Evolutionary conservation across 2,888 invertebrate genomes (phyloP).

Genomic region (Cheiracanthium punctorium): DNA sequence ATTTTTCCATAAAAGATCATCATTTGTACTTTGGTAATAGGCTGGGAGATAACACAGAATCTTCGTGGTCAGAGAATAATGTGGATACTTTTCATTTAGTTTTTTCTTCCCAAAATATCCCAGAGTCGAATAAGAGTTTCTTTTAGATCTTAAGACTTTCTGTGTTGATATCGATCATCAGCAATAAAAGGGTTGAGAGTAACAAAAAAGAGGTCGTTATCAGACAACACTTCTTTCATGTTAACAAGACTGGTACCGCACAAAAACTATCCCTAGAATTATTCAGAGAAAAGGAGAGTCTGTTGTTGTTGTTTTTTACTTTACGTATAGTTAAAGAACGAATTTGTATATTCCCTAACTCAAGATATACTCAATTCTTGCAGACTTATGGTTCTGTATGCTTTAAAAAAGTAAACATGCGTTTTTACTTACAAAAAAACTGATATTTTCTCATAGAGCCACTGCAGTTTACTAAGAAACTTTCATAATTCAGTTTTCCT

Average conservation of each 20-base stretch:
- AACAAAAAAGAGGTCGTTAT: conserved; percentile 13
- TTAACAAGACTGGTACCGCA: not conserved
- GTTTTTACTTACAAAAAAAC: no score
- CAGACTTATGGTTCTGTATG: not conserved
- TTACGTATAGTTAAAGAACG: no score
- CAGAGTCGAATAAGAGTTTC: conserved; percentile 1
- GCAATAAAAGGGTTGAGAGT: conserved; percentile 15
- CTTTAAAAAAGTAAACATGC: no score
- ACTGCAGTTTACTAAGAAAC: no score
- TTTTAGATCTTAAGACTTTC: conserved; percentile 15
- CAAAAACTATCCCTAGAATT: not conserved
- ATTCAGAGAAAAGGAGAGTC: not conserved
- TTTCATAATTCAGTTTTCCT: no score
- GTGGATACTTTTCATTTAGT: not conserved
- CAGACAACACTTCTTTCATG: conserved; percentile 17
- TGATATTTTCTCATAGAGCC: no score
- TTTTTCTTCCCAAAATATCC: not conserved
- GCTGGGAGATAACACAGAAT: not conserved
- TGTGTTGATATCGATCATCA: conserved; percentile 1
- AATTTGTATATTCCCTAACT: not conserved
- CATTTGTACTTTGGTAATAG: not conserved
- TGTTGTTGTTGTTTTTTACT: no score
- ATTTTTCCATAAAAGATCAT: not conserved
- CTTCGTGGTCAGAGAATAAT: not conserved
- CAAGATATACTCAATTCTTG: not conserved